Evolutionary conservation across 2,797 vertebrate species (phyloP), one percentile per base, ranked within the genome.

Genomic region (Coregonus ussuriensis): DNA sequence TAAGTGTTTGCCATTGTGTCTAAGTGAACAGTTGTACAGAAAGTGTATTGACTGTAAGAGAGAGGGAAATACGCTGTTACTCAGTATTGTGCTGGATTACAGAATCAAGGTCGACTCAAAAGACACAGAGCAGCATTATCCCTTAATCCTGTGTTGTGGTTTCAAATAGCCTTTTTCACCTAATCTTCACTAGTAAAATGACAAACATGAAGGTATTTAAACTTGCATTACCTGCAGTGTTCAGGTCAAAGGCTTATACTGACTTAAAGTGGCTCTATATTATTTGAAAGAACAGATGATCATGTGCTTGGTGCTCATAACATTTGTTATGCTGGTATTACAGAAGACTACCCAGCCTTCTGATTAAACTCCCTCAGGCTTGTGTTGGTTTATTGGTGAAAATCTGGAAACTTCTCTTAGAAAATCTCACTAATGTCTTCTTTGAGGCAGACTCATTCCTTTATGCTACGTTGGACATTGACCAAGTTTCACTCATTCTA

Each of bases 121-220:
- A 93, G 91, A 94, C 90, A 91, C 88, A 91, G 91, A 92, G 89
- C 88, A 89, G 91, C 89, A 93, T 93, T 94, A 94, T 94, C 93
- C 92, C 87, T 93, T 93, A 94, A 93, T 93, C 93, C 91, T 90
- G 85, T 94, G 91, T 94, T 94, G 93, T 93, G 93, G 90, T 93
- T 93, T 93, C 90, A 93, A 93, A 93, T 92, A 92, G 90, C 91
- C 89, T 93, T 93, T 93, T 92, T 92, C 41, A 91, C 88, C 89
- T 93, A 92, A 93, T 93, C 89, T 93, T 85, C 88, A 85, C 88
- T 92, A 91, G 90, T 92, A 91, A 93, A 94, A 91, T 89, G 92
- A 91, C 92, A 92, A 92, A 94, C 89, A 89, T 88, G 88, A 90
- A 93, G 91, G 91, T 92, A 90, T 92, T 92, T 89, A 91, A 92